Evolutionary conservation across 2,888 invertebrate species (phyloP).

Genomic region (Sphecodes monilicornis): DNA sequence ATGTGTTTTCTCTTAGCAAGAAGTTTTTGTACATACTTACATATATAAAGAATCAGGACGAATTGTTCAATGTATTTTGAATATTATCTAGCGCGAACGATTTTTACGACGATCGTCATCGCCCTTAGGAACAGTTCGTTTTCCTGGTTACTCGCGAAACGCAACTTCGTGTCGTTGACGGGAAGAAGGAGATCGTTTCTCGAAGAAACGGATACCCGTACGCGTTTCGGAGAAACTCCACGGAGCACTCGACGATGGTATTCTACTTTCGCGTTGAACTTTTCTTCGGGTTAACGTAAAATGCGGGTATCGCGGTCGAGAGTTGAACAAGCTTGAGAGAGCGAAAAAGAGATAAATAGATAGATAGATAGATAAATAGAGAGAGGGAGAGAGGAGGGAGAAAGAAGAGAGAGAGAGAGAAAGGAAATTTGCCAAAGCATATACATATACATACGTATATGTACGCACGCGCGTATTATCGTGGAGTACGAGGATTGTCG

Average conservation of each 20-base stretch:
- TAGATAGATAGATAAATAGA: not conserved
- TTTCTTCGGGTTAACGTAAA: slow-evolving; percentile 35
- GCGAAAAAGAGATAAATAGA: not conserved
- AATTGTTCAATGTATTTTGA: slow-evolving; percentile 51
- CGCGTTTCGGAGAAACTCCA: slow-evolving; percentile 13
- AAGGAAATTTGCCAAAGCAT: slow-evolving; percentile 59
- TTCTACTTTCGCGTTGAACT: slow-evolving; percentile 8
- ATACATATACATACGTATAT: slow-evolving; percentile 43
- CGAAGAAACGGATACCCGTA: not conserved
- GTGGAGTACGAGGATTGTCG: slow-evolving; percentile 31
- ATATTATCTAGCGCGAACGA: slow-evolving; percentile 18
- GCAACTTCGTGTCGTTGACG: slow-evolving; percentile 1
- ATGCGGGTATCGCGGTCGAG: slow-evolving; percentile 25
- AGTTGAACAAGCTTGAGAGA: not conserved
- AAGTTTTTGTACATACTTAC: slow-evolving; percentile 45
- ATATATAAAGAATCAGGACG: slow-evolving; percentile 36
- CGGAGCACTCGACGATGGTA: slow-evolving; percentile 24
- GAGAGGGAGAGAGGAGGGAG: not conserved
- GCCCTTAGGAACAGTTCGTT: slow-evolving; percentile 14
- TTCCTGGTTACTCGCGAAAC: slow-evolving; percentile 17
- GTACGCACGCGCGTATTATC: slow-evolving; percentile 35
- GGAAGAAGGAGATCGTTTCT: not conserved
- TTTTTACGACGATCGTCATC: slow-evolving; percentile 12
- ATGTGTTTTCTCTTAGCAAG: slow-evolving; percentile 26
- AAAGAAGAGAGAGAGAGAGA: slow-evolving; percentile 21